phyloP scores from a whole-genome alignment of 2,888 invertebrate species.

The Leptogaster cylindrica region DNA sequence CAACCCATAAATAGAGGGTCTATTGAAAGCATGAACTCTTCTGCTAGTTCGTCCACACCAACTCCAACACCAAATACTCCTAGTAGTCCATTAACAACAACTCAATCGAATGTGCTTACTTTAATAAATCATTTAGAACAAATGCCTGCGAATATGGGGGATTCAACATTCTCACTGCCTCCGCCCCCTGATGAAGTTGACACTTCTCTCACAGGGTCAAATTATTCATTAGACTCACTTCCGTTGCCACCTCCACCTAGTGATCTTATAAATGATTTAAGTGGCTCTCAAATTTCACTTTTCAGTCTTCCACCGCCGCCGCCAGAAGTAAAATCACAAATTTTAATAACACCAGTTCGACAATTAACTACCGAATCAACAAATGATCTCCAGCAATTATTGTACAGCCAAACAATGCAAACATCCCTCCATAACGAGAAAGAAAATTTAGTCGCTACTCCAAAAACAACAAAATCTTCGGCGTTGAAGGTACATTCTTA shows the following conservation, averaged over 20 bases:
- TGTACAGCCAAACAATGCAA: slow-evolving; percentile 48
- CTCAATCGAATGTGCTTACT: slow-evolving; percentile 45
- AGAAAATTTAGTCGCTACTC: slow-evolving; percentile 46
- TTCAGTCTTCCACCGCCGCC: slow-evolving; percentile 79
- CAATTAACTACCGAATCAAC: slow-evolving; percentile 40
- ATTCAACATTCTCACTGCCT: slow-evolving; percentile 68
- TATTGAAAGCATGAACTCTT: slow-evolving; percentile 57
- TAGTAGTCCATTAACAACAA: slow-evolving; percentile 54
- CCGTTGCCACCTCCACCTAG: slow-evolving; percentile 77
- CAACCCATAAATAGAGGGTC: slow-evolving; percentile 56
- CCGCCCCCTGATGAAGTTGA: slow-evolving; percentile 68
- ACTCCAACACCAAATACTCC: slow-evolving; percentile 61
- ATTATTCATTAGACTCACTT: slow-evolving; percentile 78
- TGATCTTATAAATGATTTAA: slow-evolving; percentile 57
- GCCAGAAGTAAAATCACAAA: slow-evolving; percentile 62
- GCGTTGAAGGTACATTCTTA: slow-evolving; percentile 59
- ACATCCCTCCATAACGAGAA: slow-evolving; percentile 44
- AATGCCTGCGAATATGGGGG: slow-evolving; percentile 60
- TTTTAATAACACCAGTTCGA: slow-evolving; percentile 45
- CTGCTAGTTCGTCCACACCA: slow-evolving; percentile 60
- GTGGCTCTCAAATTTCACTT: slow-evolving; percentile 74
- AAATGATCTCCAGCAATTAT: slow-evolving; percentile 40
- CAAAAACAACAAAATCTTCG: slow-evolving; percentile 51
- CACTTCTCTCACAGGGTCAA: slow-evolving; percentile 72
- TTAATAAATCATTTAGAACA: slow-evolving; percentile 48